These are phyloP conservation scores for Hypomecis atomaria DNA, from an alignment of 2,888 invertebrate genomes.

Conservation along the genomic window DNA sequence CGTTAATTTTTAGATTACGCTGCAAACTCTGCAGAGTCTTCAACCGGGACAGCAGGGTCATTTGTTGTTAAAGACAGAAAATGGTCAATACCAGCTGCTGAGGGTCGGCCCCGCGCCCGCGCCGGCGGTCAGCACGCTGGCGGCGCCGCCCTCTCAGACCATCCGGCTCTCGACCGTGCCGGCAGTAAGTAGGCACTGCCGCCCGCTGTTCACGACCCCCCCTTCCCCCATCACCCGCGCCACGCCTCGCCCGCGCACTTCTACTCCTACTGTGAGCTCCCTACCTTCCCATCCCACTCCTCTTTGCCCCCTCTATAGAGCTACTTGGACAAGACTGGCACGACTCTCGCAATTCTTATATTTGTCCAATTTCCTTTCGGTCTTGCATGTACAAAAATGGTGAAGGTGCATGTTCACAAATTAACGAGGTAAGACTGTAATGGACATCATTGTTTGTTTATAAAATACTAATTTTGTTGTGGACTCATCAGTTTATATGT, in stretches of 20 bases:
- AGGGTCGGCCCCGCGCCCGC: conserved; percentile 90
- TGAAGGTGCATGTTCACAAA: conserved; percentile 72
- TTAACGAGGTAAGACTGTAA: conserved; percentile 70
- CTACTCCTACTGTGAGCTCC: neutral
- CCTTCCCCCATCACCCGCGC: conserved; percentile 28
- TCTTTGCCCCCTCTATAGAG: neutral
- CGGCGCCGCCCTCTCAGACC: conserved; percentile 87
- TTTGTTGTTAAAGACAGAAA: conserved; percentile 97
- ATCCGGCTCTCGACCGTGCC: conserved; percentile 95
- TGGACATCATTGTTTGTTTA: conserved; percentile 52
- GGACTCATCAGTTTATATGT: conserved; percentile 46
- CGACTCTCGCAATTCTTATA: conserved; percentile 37
- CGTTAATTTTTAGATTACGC: conserved; percentile 90
- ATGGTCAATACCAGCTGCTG: conserved; percentile 97
- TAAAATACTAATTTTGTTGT: conserved; percentile 48
- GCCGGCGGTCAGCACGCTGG: conserved; percentile 84
- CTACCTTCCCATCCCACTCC: conserved; percentile 20
- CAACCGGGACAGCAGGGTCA: conserved; percentile 95
- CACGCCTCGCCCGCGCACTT: conserved; percentile 28
- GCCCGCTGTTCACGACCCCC: conserved; percentile 40
- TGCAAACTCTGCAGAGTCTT: conserved; percentile 93
- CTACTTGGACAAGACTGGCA: conserved; percentile 22
- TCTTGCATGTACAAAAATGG: conserved; percentile 73
- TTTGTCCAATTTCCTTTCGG: conserved; percentile 63
- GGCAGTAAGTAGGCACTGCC: conserved; percentile 87